Percentiles rank a stretch among this genome's conserved stretches.
phyloP scores from a whole-genome alignment of 2,797 vertebrate species.

The Austrolebias charrua region DNA sequence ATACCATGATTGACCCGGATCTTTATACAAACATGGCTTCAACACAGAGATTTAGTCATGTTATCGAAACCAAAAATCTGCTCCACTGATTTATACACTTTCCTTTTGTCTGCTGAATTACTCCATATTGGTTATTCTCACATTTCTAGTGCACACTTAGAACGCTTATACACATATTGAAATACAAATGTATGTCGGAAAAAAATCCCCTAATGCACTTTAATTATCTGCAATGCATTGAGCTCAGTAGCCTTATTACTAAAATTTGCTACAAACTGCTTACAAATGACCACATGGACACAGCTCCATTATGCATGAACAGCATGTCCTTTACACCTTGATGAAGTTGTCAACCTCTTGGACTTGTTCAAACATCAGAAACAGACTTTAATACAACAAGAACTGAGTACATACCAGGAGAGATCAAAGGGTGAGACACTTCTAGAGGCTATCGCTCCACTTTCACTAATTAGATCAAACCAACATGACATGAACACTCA shows the following conservation, averaged over 20 bases:
- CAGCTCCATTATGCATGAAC: background rate
- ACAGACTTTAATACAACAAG: constrained; percentile 24
- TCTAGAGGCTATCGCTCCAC: constrained; percentile 3
- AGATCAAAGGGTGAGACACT: constrained; percentile 40
- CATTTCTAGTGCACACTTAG: no score
- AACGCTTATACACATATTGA: background rate
- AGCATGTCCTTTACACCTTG: constrained; percentile 6
- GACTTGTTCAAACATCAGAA: constrained; percentile 20
- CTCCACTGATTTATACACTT: no score
- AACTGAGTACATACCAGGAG: constrained; percentile 6
- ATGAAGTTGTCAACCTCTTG: constrained; percentile 19
- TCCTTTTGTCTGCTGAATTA: no score
- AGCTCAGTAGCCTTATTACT: background rate
- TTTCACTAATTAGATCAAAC: constrained; percentile 17
- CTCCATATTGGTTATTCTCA: no score
- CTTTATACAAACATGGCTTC: no score
- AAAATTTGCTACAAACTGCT: background rate
- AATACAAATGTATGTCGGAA: background rate
- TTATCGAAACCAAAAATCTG: no score
- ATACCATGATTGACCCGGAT: no score
- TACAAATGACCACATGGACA: background rate
- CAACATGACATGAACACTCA: background rate
- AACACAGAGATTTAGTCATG: no score
- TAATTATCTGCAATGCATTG: background rate
- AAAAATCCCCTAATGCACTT: background rate